phyloP scores from a whole-genome alignment of 2,888 invertebrate genomes.

The Cantharis lateralis region DNA sequence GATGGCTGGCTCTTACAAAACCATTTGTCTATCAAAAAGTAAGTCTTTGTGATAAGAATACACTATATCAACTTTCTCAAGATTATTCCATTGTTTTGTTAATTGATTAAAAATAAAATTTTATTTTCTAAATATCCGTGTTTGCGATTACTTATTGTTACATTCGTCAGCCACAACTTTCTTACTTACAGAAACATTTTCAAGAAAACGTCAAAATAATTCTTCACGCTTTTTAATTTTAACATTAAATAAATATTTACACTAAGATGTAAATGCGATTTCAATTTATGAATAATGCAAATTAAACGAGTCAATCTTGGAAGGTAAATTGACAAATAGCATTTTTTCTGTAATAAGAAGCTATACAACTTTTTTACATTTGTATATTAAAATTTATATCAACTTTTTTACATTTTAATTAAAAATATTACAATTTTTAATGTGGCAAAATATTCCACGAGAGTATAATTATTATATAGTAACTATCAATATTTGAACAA shows the following conservation, averaged over 20 bases:
- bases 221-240: neutral
- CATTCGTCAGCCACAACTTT: neutral
- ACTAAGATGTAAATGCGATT: neutral
- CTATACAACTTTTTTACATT: neutral
- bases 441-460: neutral
- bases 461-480: neutral
- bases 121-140: neutral
- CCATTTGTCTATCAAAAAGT: conserved; percentile 91
- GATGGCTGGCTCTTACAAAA: conserved; percentile 84
- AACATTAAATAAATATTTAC: neutral
- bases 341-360: neutral
- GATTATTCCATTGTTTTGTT: neutral
- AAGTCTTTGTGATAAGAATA: conserved; percentile 3
- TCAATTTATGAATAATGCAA: neutral
- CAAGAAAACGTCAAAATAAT: neutral
- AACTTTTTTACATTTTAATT: neutral
- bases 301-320: neutral
- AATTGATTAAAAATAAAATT: neutral
- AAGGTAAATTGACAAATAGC: neutral
- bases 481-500: too few relatives aligned
- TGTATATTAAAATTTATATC: neutral
- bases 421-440: neutral
- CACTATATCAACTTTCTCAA: neutral
- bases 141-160: neutral
- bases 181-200: neutral